Percentiles rank a stretch among this genome's conserved stretches.
Conservation (phyloP, 2,113 vertebrate species). For the Montifringilla adamsi region DNA sequence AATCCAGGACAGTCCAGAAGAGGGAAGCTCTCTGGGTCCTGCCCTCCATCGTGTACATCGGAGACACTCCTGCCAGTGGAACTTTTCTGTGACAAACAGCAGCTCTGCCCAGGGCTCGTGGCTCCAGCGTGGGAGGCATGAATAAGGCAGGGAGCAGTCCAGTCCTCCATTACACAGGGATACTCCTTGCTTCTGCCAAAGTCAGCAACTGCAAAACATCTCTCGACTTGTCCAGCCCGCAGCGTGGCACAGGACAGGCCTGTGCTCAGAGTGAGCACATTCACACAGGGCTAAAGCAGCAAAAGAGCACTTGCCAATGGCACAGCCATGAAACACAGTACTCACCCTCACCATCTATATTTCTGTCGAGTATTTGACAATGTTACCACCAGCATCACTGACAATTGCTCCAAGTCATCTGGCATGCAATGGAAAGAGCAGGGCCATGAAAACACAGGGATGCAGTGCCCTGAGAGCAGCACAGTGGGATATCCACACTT, state of each 20-base stretch:
- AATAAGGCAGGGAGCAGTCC: conserved; percentile 34
- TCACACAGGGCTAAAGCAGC: not conserved
- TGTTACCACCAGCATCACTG: not conserved
- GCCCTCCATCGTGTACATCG: not conserved
- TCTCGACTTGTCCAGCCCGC: conserved; percentile 28
- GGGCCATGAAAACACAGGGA: not conserved
- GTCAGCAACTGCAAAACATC: conserved; percentile 41
- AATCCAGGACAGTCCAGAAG: not conserved
- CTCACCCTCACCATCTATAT: not conserved
- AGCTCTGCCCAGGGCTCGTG: conserved; percentile 34
- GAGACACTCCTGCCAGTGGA: not conserved
- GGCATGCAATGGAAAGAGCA: not conserved
- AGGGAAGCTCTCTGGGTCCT: not conserved
- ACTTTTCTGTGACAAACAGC: conserved; percentile 20
- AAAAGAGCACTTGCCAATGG: not conserved
- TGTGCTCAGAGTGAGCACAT: not conserved
- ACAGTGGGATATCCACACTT: not conserved
- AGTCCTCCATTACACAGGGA: conserved; percentile 33
- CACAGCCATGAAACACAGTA: not conserved
- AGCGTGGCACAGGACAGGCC: not conserved
- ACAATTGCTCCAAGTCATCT: not conserved
- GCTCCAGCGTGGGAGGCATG: conserved; percentile 47
- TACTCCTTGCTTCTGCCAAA: conserved; percentile 55
- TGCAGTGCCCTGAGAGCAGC: not conserved
- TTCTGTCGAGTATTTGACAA: not conserved